Conservation (phyloP, 1,140 invertebrate species). For the Bradynema listronoti region DNA sequence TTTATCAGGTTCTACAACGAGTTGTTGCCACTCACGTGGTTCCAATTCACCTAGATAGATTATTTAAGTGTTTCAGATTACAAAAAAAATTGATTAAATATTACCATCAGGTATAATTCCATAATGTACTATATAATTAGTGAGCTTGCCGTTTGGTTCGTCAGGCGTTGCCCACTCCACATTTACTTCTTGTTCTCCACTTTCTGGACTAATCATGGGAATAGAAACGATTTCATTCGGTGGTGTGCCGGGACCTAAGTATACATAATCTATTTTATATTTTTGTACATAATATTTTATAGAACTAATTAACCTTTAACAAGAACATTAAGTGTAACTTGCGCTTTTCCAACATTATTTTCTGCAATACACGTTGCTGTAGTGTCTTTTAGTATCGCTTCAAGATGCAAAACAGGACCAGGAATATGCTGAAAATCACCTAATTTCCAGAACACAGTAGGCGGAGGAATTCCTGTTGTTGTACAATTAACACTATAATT, state of each 20-base stretch:
- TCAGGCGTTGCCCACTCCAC: conserved; percentile 58
- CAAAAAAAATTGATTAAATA: conserved; percentile 5
- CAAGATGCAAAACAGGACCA: conserved; percentile 35
- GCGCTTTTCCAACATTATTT: conserved; percentile 52
- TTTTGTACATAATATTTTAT: not conserved
- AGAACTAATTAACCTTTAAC: conserved; percentile 24
- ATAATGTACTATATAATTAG: conserved; percentile 50
- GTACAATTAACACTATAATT: conserved; percentile 44
- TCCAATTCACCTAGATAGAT: conserved; percentile 30
- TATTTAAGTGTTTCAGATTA: not conserved
- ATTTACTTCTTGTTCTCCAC: conserved; percentile 48
- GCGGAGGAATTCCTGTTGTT: conserved; percentile 48
- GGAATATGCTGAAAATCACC: conserved; percentile 28
- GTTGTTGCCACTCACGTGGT: conserved; percentile 41
- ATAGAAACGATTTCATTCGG: conserved; percentile 52
- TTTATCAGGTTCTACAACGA: conserved; percentile 40
- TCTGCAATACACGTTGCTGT: conserved; percentile 51
- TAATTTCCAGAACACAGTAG: conserved; percentile 44
- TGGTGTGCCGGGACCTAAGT: conserved; percentile 45
- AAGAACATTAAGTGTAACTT: conserved; percentile 39
- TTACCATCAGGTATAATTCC: conserved; percentile 38
- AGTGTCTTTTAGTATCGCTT: conserved; percentile 44
- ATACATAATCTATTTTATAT: not conserved
- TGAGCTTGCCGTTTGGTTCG: conserved; percentile 48
- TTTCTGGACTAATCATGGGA: conserved; percentile 42